Conservation (phyloP, 2,888 invertebrate genomes). For the Metacarcinus magister region DNA sequence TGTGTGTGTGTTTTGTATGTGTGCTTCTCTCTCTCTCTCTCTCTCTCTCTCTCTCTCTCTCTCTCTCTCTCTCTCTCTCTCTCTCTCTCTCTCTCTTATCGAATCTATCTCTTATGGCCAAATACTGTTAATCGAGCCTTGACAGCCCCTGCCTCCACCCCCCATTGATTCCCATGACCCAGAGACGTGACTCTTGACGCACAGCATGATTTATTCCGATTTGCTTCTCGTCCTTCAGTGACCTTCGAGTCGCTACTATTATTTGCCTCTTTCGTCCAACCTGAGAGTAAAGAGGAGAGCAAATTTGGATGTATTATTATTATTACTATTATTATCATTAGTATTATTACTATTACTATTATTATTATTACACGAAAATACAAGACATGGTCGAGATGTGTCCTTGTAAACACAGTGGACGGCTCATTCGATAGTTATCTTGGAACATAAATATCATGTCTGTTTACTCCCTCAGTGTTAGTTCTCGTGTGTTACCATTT, state of each 20-base stretch:
- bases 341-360: neutral
- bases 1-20: too few relatives aligned
- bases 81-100: constrained; percentile 4
- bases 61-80: neutral
- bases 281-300: neutral
- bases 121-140: neutral
- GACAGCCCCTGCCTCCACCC: neutral
- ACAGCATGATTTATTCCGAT: neutral
- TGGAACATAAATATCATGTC: too few relatives aligned
- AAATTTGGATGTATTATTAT: neutral
- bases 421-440: too few relatives aligned
- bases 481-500: too few relatives aligned
- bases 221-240: neutral
- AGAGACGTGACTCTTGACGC: neutral
- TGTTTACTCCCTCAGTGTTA: too few relatives aligned
- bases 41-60: constrained; percentile 57
- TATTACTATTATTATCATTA: neutral
- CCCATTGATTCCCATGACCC: neutral
- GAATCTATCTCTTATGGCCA: neutral
- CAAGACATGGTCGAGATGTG: too few relatives aligned
- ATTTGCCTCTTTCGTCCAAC: neutral
- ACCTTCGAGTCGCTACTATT: neutral
- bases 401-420: too few relatives aligned
- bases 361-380: neutral
- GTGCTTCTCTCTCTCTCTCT: too few relatives aligned